Base-by-base conservation (phyloP, 1,140 invertebrate species). In the Ptiloglossa arizonensis region DNA sequence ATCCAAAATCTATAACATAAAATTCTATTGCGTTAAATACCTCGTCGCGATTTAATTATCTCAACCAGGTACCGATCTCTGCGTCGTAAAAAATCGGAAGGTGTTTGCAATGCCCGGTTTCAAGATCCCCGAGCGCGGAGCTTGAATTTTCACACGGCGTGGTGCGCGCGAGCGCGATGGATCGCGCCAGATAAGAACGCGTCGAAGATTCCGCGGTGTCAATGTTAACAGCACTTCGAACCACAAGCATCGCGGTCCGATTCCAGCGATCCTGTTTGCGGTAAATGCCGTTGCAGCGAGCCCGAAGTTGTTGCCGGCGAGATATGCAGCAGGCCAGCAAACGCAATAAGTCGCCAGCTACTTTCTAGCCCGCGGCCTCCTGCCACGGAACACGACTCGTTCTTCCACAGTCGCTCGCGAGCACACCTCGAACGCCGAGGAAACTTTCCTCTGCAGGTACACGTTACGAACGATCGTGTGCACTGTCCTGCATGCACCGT, bases 331-430 rank as follows among this genome's bases (percentile, higher is more conserved):
- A 59, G 57, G 57, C n/a, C 72, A 72, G 70, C 66, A 81, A 84
- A 81, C 70, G 74, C 67, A 79, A 82, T 74, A 86, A 87, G 82
- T 84, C 69, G 57, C 60, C 59, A 60, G 68, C 69, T 64, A 87
- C 86, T 87, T 86, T 86, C 86, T 87, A 86, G 85, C 83, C 83
- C 66, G 83, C 81, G 83, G 83, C 83, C 57, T 76, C 69, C 41
- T 54, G 46, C 17, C 62, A 59, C 62, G 66, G 57, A 38, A 46
- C 67, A 48, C 48, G 19, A 24, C 60, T 54, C 73, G 70, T 44
- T 80, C 70, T 46, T 48, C 64, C 66, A 64, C 62, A 29, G 8
- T 22, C 50, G 24, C 50, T 0, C 50, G 9, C 35, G 35, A 38
- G 67, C 32, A 29, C 56, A 52, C 48, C 41, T 2, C 41, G 15